Evolutionary conservation across 2,113 vertebrate genomes (phyloP), one percentile per base, ranked within the genome.

Genomic region (Salvator merianae): DNA sequence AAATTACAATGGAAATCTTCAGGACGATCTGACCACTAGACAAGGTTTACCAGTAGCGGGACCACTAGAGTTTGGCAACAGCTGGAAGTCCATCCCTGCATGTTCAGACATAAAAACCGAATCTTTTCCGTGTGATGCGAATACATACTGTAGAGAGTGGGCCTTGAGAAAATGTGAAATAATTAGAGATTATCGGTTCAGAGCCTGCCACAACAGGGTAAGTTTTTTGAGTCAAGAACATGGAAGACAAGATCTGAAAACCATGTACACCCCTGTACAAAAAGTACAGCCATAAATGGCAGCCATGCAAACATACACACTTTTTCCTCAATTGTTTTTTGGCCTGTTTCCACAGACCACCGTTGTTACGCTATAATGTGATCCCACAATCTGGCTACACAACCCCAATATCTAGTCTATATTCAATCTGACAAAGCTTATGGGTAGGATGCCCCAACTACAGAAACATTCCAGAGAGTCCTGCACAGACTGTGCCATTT

Each of bases 131-230:
- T 98, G 97, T 81, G 94, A 97, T 80, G 95, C 90, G 1, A 94
- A 97, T 83, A 96, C 96, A 3, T 97, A 98, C 90, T 98, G 97
- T 79, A 93, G 94, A 59, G 90, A 94, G 36, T 97, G 97, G 97
- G 97, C 97, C 3, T 85, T 96, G 81, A 93, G 94, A 32, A 97
- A 96, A 86, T 98, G 97, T 79, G 94, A 95, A 93, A 96, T 97
- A 85, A 90, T 98, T 34, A 93, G 62, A 34, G 91, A 95, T 38
- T 92, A 91, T 88, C 93, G 86, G 10, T 98, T 98, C 91, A 93
- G 91, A 77, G 93, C 94, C 9, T 97, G 97, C 86, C 97, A 98
- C 84, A 84, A 84, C 38, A 96, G 96, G 95, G 97, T 97, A 90
- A 74, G 24, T 1, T 10, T 63, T 5, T 47, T 47, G 43, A 9